Conservation (phyloP, 2,113 vertebrate species). For the Serranochromis macrocephalus region DNA sequence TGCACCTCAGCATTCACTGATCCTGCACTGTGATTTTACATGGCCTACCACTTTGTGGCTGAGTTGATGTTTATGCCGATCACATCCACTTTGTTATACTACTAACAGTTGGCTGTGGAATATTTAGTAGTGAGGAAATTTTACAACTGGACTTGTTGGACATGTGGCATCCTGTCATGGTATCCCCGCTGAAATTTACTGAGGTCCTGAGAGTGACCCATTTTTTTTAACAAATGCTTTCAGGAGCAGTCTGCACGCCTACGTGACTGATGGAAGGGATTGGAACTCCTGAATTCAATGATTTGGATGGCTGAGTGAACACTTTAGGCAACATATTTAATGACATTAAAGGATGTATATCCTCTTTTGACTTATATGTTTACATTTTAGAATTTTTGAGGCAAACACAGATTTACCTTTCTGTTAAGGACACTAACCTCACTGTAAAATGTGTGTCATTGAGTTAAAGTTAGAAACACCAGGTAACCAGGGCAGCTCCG, state of each 20-base stretch:
- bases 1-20: neutral
- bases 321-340: neutral
- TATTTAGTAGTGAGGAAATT: neutral
- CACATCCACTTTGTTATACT: neutral
- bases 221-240: neutral
- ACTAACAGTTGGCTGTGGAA: neutral
- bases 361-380: neutral
- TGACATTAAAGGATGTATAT: neutral
- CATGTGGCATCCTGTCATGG: neutral
- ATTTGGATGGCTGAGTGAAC: neutral
- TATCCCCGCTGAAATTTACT: neutral
- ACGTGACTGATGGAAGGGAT: neutral
- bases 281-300: neutral
- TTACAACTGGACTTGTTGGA: neutral
- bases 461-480: neutral
- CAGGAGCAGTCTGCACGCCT: neutral
- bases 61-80: neutral
- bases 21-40: neutral
- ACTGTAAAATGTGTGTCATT: neutral
- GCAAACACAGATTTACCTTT: neutral
- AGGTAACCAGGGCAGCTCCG: neutral
- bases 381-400: neutral
- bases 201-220: neutral
- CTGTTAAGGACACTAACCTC: neutral
- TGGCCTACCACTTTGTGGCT: neutral